Evolutionary conservation across 35 echinoderm and acorn worm genomes (phyloP).

Genomic region (Acanthaster planci): DNA sequence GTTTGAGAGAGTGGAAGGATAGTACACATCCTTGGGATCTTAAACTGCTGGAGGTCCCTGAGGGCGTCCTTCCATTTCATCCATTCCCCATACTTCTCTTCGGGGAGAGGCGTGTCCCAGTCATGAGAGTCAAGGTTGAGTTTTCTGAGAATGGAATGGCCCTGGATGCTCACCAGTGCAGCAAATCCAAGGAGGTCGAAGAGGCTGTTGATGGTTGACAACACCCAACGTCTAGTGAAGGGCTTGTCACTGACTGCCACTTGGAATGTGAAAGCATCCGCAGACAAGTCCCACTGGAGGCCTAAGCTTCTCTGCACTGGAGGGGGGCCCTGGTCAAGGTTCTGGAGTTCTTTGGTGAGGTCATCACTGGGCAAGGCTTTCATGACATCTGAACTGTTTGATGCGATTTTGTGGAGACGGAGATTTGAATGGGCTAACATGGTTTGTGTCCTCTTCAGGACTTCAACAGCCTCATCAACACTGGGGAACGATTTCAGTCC

Average conservation of each 20-base stretch:
- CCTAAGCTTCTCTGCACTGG: constrained; percentile 52
- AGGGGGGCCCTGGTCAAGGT: constrained; percentile 37
- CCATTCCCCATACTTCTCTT: constrained; percentile 32
- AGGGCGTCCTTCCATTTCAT: constrained; percentile 25
- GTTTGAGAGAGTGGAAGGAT: background rate
- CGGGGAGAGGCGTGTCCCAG: constrained; percentile 54
- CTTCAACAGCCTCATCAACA: constrained; percentile 26
- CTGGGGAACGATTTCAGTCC: constrained; percentile 47
- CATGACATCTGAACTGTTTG: constrained; percentile 57
- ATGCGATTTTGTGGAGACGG: constrained; percentile 61
- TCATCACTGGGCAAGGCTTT: constrained; percentile 45
- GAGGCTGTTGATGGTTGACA: constrained; percentile 57
- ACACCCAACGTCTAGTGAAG: constrained; percentile 44
- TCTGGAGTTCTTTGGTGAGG: constrained; percentile 40
- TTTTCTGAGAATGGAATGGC: constrained; percentile 38
- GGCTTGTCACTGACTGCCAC: constrained; percentile 23
- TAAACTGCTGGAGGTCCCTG: background rate
- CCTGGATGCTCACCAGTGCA: constrained; percentile 49
- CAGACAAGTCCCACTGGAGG: constrained; percentile 54
- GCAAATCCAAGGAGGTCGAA: constrained; percentile 63
- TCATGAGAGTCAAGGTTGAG: constrained; percentile 25
- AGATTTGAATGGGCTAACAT: constrained; percentile 53
- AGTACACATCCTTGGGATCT: constrained; percentile 15
- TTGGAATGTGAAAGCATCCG: constrained; percentile 49
- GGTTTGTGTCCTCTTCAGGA: constrained; percentile 24